Base-by-base conservation (phyloP, 92 coral and sea anemone species). In the Phenganax subtilis region DNA sequence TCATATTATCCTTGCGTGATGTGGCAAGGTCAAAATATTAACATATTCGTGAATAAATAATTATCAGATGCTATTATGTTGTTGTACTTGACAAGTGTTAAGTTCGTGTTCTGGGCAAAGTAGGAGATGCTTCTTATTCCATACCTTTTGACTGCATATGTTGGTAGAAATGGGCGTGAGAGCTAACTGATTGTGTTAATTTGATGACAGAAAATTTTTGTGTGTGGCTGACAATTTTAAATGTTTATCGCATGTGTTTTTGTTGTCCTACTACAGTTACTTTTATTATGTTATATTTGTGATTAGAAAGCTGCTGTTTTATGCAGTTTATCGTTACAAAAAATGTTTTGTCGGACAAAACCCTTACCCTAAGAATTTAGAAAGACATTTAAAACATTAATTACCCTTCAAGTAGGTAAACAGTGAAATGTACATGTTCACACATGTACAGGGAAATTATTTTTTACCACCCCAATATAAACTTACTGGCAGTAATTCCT, bases 391-490 rank as follows among this genome's bases (percentile, higher is more conserved):
- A 3, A 25, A 61, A 61, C 7, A 61, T 6, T 61, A 6, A 61
- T 61, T 61, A 61, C 25, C 5, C 5, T 17, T 30, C 28, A 66
- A 66, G 47, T 37, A 66, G 20, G 72, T 25, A 29, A 25, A 29
- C 72, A 66, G 28, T 66, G 10, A 66, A 66, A 66, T 66, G 16
- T 61, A 25, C 72, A 66, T 66, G 72, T 29, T 29, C 16, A 66
- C 25, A 51, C 72, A 27, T 66, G 72, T 15, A 61, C 67, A 17
- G 25, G 67, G 25, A 61, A 61, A 61, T 61, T 61, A 14, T 15
- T 61, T 61, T 61, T 25, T 28, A 6, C 0, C 47, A 37, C 0
- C 47, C 47, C 47, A 37, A 37, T 37, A 37, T 37, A 37, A 37
- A 37, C 3, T 37, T 37, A 37, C 3, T 37, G 5, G 47, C 5